Base-by-base conservation (phyloP, 2,113 vertebrate genomes). In the Varanus komodoensis region DNA sequence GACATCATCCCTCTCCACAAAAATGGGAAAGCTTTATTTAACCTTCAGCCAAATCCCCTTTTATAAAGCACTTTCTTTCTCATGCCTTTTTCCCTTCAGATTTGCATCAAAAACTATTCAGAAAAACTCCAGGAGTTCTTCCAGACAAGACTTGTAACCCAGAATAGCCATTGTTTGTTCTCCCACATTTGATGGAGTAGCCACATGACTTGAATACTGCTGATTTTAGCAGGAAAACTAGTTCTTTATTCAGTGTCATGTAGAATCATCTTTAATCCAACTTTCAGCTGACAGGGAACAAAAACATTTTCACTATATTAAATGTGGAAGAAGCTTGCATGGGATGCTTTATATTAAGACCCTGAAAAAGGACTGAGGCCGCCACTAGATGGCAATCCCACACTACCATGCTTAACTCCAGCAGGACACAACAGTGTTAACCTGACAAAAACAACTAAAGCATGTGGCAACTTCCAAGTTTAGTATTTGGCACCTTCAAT, bases 321-420 rank as follows among this genome's bases (percentile, higher is more conserved):
- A 32, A 32, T 73, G 71, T 32, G 69, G 29, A 32, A 32, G 69
- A 27, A 32, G 29, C 9, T 6, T 27, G 29, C 3, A 0, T 0
- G 12, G 34, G 3, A n/a, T 86, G 8, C 27, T 1, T 71, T 32
- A 11, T 89, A 6, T 77, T 89, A 80, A 93, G 84, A 93, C 27
- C 69, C 69, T 71, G 15, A 80, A 80, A 32, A 32, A 6, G 77
- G 27, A 82, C 25, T 69, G 64, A 19, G 29, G 84, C 0, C 69
- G 69, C 92, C 92, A 64, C 82, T 1, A 61, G 80, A 87, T 94
- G 94, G 95, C 92, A 44, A 34, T 15, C 95, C 78, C 8, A 71
- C 82, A 52, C 89, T 89, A 14, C 67, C 5, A 17, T 86, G 67
- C 27, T 90, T 71, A 52, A n/a, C 23, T n/a, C 12, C 25, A 21